These are phyloP conservation scores for Chorisops tibialis DNA, from an alignment of 2,888 invertebrate species.

Conservation along the genomic window DNA sequence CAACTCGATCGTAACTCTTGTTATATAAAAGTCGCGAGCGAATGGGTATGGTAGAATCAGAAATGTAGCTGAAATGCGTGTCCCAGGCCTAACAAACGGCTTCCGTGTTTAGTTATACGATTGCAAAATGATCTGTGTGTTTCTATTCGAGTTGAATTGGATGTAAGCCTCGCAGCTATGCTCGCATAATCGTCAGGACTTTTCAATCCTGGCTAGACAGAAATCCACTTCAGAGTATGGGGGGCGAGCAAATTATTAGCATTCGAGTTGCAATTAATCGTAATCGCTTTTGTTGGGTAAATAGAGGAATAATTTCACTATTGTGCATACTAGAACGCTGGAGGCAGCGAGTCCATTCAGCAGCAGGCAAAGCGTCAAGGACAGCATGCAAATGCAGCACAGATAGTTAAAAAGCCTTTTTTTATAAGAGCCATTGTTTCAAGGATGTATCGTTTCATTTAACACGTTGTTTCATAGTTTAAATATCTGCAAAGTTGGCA, in stretches of 20 bases:
- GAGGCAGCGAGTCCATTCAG: neutral
- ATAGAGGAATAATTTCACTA: slow-evolving; percentile 24
- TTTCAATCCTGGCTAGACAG: no score
- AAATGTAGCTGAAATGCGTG: no score
- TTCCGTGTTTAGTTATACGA: slow-evolving; percentile 1
- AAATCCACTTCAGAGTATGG: slow-evolving; percentile 14
- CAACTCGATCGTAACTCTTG: no score
- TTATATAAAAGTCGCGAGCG: no score
- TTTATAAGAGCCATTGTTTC: slow-evolving; percentile 14
- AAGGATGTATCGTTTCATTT: slow-evolving; percentile 1
- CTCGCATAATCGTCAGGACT: no score
- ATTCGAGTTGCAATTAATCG: slow-evolving; percentile 28
- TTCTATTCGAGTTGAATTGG: slow-evolving; percentile 11
- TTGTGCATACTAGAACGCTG: slow-evolving; percentile 11
- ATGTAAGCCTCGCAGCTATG: no score
- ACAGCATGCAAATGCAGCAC: neutral
- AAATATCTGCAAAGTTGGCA: neutral
- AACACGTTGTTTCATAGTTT: slow-evolving; percentile 11
- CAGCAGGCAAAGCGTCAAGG: neutral
- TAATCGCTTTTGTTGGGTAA: slow-evolving; percentile 24
- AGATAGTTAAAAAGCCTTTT: slow-evolving; percentile 5
- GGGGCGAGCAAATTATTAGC: slow-evolving; percentile 20
- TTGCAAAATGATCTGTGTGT: slow-evolving; percentile 13
- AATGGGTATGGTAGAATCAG: no score
- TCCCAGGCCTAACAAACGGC: no score